Evolutionary conservation across 2,888 invertebrate species (phyloP).

Genomic region (Autographa pulchrina): DNA sequence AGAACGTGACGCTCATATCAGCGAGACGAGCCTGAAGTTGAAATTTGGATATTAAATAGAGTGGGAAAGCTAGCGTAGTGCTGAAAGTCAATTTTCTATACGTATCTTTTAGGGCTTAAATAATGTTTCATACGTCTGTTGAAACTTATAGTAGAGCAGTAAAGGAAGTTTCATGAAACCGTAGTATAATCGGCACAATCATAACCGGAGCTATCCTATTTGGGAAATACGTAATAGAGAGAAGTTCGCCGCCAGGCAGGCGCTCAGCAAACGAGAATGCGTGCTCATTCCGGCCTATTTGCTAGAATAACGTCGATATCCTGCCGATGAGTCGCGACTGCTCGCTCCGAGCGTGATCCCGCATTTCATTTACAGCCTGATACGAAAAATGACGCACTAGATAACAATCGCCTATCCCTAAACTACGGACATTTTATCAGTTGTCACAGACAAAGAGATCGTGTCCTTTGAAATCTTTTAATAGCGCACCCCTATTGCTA

Average conservation of each 20-base stretch:
- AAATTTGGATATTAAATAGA: slow-evolving; percentile 63
- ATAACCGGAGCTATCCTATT: slow-evolving; percentile 79
- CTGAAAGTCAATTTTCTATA: slow-evolving; percentile 51
- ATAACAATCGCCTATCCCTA: slow-evolving; percentile 53
- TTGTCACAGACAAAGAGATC: slow-evolving; percentile 40
- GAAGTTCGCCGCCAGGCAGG: slow-evolving; percentile 81
- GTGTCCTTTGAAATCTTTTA: slow-evolving; percentile 51
- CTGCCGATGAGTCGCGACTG: slow-evolving; percentile 72
- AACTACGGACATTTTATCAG: slow-evolving; percentile 30
- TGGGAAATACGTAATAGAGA: slow-evolving; percentile 77
- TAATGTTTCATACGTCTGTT: slow-evolving; percentile 47
- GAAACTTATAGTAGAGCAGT: slow-evolving; percentile 51
- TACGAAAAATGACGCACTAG: slow-evolving; percentile 61
- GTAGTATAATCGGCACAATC: slow-evolving; percentile 69
- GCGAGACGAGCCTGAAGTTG: slow-evolving; percentile 59
- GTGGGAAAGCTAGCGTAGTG: slow-evolving; percentile 40
- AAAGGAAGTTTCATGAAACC: slow-evolving; percentile 70
- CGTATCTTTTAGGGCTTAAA: slow-evolving; percentile 43
- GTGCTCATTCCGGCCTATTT: slow-evolving; percentile 77
- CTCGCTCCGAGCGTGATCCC: slow-evolving; percentile 74
- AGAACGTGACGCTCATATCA: slow-evolving; percentile 73
- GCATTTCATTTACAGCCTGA: slow-evolving; percentile 75
- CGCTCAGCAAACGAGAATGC: slow-evolving; percentile 73
- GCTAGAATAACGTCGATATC: slow-evolving; percentile 75
- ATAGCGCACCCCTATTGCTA: slow-evolving; percentile 47